Base-by-base conservation (phyloP, 2,888 invertebrate species). In the Neoscelio sp. region DNA sequence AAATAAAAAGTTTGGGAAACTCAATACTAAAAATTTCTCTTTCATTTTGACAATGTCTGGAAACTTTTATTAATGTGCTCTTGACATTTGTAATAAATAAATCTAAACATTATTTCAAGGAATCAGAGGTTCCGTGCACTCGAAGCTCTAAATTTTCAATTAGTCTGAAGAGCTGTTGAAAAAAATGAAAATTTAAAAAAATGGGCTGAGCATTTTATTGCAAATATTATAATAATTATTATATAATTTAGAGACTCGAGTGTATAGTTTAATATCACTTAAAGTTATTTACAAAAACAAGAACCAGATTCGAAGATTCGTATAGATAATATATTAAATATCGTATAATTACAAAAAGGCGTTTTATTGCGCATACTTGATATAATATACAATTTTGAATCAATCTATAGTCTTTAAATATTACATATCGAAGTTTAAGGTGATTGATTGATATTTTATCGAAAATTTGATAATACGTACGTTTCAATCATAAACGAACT, bases 311-410 rank as follows among this genome's bases (percentile, higher is more conserved):
- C n/a, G n/a, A n/a, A n/a, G n/a, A n/a, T n/a, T n/a, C n/a, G n/a
- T n/a, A n/a, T n/a, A n/a, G n/a, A n/a, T n/a, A n/a, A n/a, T n/a
- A n/a, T n/a, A n/a, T n/a, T n/a, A n/a, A n/a, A n/a, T n/a, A n/a
- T n/a, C n/a, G n/a, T 84, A 85, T 80, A 86, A 78, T 84, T 84
- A 85, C 81, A 87, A 85, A 87, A 85, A 83, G 79, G 74, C 76
- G 68, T 64, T 70, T 67, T 79, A 74, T n/a, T n/a, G n/a, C n/a
- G n/a, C n/a, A 5, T 26, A 7, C 26, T 5, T 7, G 7, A 5
- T 26, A 26, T 26, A 26, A 5, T 26, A 26, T 3, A 26, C 7
- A 5, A 26, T 26, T 26, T 26, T 3, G 26, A 26, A 26, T 5
- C 7, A 26, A 3, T 26, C 26, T 26, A 26, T 26, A 26, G 7